Evolutionary conservation across 1,140 invertebrate species (phyloP).

Genomic region (Aphaenogaster ashmeadi): DNA sequence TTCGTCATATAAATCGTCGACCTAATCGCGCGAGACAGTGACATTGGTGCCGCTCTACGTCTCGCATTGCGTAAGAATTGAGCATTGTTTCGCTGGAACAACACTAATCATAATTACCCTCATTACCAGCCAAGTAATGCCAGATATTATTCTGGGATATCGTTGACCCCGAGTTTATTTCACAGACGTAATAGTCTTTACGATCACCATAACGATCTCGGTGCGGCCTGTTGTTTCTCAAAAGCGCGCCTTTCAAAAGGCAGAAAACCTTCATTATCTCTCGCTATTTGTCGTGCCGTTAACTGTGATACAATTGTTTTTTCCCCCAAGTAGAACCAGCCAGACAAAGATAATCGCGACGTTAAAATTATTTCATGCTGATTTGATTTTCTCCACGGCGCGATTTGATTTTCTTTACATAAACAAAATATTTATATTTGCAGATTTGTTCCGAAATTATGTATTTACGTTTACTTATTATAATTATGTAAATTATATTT

Average conservation of each 20-base stretch:
- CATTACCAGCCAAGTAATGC: constrained; percentile 61
- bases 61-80: constrained; percentile 37
- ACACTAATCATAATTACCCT: constrained; percentile 66
- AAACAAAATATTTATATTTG: background rate
- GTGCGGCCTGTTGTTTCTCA: constrained; percentile 43
- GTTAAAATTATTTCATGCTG: background rate
- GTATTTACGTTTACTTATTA: background rate
- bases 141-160: constrained; percentile 66
- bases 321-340: background rate
- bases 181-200: constrained; percentile 33
- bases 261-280: constrained; percentile 47
- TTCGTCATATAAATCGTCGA: constrained; percentile 30
- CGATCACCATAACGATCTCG: constrained; percentile 50
- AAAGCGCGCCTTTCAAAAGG: constrained; percentile 53
- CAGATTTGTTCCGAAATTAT: background rate
- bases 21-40: constrained; percentile 64
- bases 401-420: background rate
- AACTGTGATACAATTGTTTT: constrained; percentile 33
- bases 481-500: background rate
- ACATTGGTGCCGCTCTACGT: constrained; percentile 64
- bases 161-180: constrained; percentile 68
- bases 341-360: constrained; percentile 8
- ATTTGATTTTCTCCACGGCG: background rate
- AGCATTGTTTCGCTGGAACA: constrained; percentile 64
- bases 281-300: constrained; percentile 35